Percentiles rank a stretch among this genome's conserved stretches.
phyloP scores from a whole-genome alignment of 2,888 invertebrate genomes.

The Desoria tigrina region DNA sequence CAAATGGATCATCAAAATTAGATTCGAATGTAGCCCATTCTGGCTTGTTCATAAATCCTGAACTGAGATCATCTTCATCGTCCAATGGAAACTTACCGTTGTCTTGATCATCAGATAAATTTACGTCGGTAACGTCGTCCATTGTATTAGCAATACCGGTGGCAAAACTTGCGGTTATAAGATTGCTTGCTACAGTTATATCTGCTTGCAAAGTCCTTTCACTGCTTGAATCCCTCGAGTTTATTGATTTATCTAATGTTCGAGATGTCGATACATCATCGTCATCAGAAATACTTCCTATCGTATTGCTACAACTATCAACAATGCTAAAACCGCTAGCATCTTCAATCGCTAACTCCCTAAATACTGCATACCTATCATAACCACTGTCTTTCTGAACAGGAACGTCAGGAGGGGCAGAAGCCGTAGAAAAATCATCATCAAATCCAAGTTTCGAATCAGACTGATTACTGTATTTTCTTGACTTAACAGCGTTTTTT shows the following conservation, averaged over 20 bases:
- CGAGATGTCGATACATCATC: conserved; percentile 41
- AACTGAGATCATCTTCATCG: conserved; percentile 47
- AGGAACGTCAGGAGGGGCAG: conserved; percentile 56
- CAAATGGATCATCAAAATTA: conserved; percentile 51
- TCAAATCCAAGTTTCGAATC: conserved; percentile 40
- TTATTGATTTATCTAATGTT: conserved; percentile 41
- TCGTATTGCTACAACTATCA: conserved; percentile 26
- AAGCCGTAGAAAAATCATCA: conserved; percentile 57
- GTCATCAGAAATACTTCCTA: conserved; percentile 56
- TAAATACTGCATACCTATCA: conserved; percentile 84
- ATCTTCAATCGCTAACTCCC: conserved; percentile 77
- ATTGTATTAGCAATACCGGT: conserved; percentile 43
- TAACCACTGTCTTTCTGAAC: conserved; percentile 53
- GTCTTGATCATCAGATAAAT: conserved; percentile 47
- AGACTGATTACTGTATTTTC: not conserved
- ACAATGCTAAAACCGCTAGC: conserved; percentile 51
- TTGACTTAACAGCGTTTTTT: not conserved
- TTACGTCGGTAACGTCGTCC: conserved; percentile 53
- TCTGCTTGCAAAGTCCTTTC: conserved; percentile 52
- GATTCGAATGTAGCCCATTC: conserved; percentile 54
- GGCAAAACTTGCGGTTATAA: conserved; percentile 23
- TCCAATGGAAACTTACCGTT: conserved; percentile 48
- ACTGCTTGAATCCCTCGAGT: conserved; percentile 48
- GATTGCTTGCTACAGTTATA: conserved; percentile 18
- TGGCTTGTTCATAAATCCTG: conserved; percentile 38